Evolutionary conservation across 2,113 vertebrate genomes (phyloP), one percentile per base, ranked within the genome.

Genomic region (Benthochromis sp.): DNA sequence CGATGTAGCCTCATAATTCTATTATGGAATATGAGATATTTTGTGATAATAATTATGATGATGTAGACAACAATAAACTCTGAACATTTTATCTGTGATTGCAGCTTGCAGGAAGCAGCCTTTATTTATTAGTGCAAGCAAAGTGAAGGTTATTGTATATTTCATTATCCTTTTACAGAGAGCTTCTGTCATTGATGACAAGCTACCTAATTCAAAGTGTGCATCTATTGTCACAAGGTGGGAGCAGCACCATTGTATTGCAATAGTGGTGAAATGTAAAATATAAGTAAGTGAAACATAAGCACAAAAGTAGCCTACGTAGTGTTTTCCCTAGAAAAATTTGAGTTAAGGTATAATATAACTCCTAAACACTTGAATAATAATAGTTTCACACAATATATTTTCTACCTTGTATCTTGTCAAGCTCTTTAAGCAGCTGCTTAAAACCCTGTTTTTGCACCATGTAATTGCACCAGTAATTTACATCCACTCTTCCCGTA

Each of bases 1-100:
- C 3, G 3, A 16, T 71, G 36, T 43, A 71, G 36, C 66, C 12
- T 71, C 66, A 4, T 71, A 24, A 43, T 43, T 40, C 36, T 24
- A 16, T 71, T 1, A 14, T 43, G 0, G 43, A 43, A 43, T 3
- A 24, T 1, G 0, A 71, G 14, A 10, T 47, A 76, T 47, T 76
- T 76, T 47, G 40, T 29, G 9, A 47, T 17, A 73, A 45, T 71
- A 71, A 43, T 71, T 71, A 71, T 71, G 66, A 71, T 1, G 36
- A 71, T 43, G 38, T 9, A 43, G 36, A 40, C 27, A 47, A 76
- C 47, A 47, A 47, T 7, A 7, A 29, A 76, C 24, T 47, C 31
- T 36, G 10, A 36, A n/a, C 1, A 29, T 19, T 76, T 19, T 29
- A 76, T 47, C 24, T 29, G 24, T 0, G 9, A 29, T 76, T 76